Base-by-base conservation (phyloP, 1,140 invertebrate species). In the Scylla paramamosain region DNA sequence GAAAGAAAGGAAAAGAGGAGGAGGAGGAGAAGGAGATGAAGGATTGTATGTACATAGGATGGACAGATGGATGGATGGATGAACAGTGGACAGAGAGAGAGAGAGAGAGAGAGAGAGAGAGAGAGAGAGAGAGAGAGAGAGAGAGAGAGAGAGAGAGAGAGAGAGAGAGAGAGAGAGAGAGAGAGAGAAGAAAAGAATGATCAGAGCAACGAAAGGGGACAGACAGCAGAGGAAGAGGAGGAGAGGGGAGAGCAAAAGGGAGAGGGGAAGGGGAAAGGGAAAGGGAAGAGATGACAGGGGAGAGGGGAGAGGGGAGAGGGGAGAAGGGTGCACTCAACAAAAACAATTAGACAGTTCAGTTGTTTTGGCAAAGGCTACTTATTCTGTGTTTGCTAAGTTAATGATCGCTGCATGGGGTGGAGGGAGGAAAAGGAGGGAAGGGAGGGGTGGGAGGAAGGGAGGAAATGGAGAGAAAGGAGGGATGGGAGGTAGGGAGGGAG, bases 321-420 rank as follows among this genome's bases (percentile, higher is more conserved):
- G 67, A n/a, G 25, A n/a, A n/a, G 25, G 67, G n/a, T 12, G 67
- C 67, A 77, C n/a, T 77, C 12, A 25, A 77, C 67, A 77, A 77
- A 77, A n/a, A 77, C 67, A 77, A 77, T 77, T 77, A 77, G 20
- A 77, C 67, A 77, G 67, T 77, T 77, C 67, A 77, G 67, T 77
- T 77, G 67, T 77, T 77, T 77, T 25, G 67, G 67, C 67, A 77
- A 77, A 77, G 67, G n/a, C 67, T 77, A 77, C 67, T 77, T 77
- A 77, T 77, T n/a, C 67, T 77, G 20, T 77, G 67, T 77, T 77
- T 77, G 67, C 25, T n/a, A 77, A 77, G 67, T 77, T 77, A 77
- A 77, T 77, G 67, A 77, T 77, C 67, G 67, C 67, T 2, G 67
- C 25, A n/a, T 25, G 67, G 67, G 25, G 20, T 25, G 67, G 20